Base-by-base conservation (phyloP, 35 echinoderm and acorn worm genomes). In the Chiridota heheva region DNA sequence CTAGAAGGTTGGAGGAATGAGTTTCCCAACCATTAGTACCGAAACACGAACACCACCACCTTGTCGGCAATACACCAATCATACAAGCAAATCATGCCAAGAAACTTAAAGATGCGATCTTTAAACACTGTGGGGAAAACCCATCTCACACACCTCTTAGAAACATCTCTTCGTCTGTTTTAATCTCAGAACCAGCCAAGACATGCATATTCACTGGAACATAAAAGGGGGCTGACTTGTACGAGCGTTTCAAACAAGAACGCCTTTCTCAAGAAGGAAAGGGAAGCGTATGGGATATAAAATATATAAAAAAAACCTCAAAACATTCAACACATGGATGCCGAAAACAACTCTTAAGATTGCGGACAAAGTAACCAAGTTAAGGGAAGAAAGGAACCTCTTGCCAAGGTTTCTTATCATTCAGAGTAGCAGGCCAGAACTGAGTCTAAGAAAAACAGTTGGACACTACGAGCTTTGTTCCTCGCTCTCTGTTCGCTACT, bases 111-210 rank as follows among this genome's bases (percentile, higher is more conserved):
- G 69, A 73, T 41, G 69, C 69, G 3, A 73, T 73, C 8, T 22
- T 43, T 42, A 73, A 43, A 46, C 69, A 73, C 69, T 73, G 69
- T 43, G 3, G 22, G 37, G 69, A 42, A 73, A 73, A 73, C 22
- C 69, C 69, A 73, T 25, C 40, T 24, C 5, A 73, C 5, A 43
- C 69, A 47, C 69, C 69, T 15, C 69, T 73, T 35, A 73, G 42
- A 33, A 73, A 73, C 69, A 73, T 73, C 22, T 73, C 69, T 18
- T 73, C 36, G n/a, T 73, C 69, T 46, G 69, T 73, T 33, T 43
- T 43, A 25, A 73, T 43, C 37, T 35, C 69, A 46, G 63, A 67
- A 67, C 63, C 69, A 73, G 69, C 69, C 37, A 73, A 43, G n/a
- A 73, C 69, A 29, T 35, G 45, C 2, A 73, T 73, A 73, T 42